phyloP scores from a whole-genome alignment of 2,797 vertebrate genomes.

The Danio jaintianensis region DNA sequence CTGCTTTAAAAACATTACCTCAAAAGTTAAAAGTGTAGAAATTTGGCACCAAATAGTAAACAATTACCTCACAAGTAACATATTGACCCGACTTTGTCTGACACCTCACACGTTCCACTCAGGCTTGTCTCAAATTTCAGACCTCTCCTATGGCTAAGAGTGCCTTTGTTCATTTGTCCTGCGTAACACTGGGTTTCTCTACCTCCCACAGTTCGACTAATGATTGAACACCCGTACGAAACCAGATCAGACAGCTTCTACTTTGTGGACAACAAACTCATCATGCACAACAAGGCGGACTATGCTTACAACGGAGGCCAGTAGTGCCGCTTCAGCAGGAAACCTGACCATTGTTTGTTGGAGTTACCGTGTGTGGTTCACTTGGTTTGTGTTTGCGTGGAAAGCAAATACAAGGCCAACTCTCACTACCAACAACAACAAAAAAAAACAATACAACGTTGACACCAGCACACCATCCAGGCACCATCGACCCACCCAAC shows the following conservation, averaged over 20 bases:
- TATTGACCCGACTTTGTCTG: conserved; percentile 23
- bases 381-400: conserved; percentile 22
- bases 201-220: conserved; percentile 85
- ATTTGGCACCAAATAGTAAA: not conserved
- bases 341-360: conserved; percentile 5
- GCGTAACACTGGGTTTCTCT: not conserved
- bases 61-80: not conserved
- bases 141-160: not conserved
- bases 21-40: too few relatives aligned
- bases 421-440: conserved; percentile 18
- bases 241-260: conserved; percentile 99
- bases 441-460: not conserved
- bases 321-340: conserved; percentile 66
- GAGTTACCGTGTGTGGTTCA: conserved; percentile 13
- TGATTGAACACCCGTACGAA: conserved; percentile 96
- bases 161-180: not conserved
- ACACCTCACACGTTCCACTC: not conserved
- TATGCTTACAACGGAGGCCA: conserved; percentile 98
- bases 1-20: too few relatives aligned
- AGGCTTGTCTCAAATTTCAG: conserved; percentile 11
- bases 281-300: conserved; percentile 99
- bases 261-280: conserved; percentile 98
- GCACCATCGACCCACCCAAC: conserved; percentile 20
- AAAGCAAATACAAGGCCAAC: not conserved
- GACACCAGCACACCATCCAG: conserved; percentile 33